Evolutionary conservation across 2,888 invertebrate species (phyloP), one percentile per base, ranked within the genome.

Genomic region (Drosophila nigritarsus): DNA sequence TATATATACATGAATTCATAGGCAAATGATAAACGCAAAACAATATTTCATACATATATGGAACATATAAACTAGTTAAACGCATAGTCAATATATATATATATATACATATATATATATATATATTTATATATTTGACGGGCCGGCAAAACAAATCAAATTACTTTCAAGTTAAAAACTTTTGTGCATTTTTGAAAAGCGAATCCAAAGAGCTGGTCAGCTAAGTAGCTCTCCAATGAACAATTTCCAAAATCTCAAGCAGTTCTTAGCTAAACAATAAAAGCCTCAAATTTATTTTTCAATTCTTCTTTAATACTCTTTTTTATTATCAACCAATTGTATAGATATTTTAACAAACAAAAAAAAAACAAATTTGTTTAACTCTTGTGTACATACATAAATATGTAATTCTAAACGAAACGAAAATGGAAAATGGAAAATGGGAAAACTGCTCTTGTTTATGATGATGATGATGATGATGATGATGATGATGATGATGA

Each of bases 21-120:
- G 75, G 69, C 73, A 81, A 82, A 72, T 83, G 70, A 68, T 80
- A 77, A 73, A 73, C 75, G 83, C 80, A 80, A 80, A 75, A 85
- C 78, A 64, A 80, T 71, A 82, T 63, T 67, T 78, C 73, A 72
- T 56, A 75, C 30, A 30, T 49, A 80, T 72, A 73, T 58, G 60
- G 76, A 65, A 66, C 36, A 72, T 30, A 53, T 36, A 62, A 64
- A 78, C 56, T 79, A 77, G 74, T 72, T 77, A 75, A 85, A 74
- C 69, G 69, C 72, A 82, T 71, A 75, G 69, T 50, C 63, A 78
- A 83, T 20, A 40, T 18, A 55, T 30, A 38, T 36, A 53, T 36
- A 38, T 27, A 40, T 18, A 55, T 30, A 38, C 27, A 53, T 36
- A 38, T 27, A 27, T 9, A 53, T 8, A 53, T 9, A 5, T 55